These are phyloP conservation scores for Eurytoma californica DNA, from an alignment of 2,888 invertebrate genomes.

Conservation along the genomic window DNA sequence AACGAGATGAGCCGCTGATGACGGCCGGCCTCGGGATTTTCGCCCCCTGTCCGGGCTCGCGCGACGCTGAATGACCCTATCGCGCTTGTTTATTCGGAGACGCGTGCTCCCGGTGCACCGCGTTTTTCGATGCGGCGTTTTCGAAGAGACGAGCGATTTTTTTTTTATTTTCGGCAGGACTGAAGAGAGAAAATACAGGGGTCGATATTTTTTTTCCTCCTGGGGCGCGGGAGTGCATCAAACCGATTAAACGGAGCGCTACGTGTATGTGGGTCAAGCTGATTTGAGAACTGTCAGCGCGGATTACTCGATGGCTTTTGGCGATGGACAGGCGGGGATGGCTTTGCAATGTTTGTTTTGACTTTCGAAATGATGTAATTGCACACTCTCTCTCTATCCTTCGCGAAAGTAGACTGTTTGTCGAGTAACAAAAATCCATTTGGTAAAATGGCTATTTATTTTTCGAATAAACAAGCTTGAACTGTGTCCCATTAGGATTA, in stretches of 20 bases:
- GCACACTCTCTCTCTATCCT: neutral
- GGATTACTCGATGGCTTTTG: constrained; percentile 58
- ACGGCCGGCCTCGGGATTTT: neutral
- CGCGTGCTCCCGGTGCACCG: no score
- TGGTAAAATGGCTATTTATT: constrained; percentile 7
- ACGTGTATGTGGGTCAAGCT: constrained; percentile 11
- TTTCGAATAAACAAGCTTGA: neutral
- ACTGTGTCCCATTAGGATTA: neutral
- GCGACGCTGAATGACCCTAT: neutral
- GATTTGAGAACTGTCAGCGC: constrained; percentile 37
- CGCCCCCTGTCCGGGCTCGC: neutral
- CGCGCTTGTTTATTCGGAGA: neutral
- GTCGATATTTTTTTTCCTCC: neutral
- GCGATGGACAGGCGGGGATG: neutral
- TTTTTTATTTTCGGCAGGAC: neutral
- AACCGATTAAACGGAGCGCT: neutral
- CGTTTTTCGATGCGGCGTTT: no score
- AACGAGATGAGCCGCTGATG: constrained; percentile 13
- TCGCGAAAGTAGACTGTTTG: neutral
- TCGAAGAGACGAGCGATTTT: no score
- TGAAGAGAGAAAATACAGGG: neutral
- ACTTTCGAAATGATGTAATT: constrained; percentile 1
- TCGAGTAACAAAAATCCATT: neutral
- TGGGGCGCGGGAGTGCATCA: neutral
- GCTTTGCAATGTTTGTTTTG: constrained; percentile 22